A percentile compares a stretch with the other conserved stretches of the same genome.
Conservation (phyloP, 2,113 vertebrate species). For the Stercorarius parasiticus region DNA sequence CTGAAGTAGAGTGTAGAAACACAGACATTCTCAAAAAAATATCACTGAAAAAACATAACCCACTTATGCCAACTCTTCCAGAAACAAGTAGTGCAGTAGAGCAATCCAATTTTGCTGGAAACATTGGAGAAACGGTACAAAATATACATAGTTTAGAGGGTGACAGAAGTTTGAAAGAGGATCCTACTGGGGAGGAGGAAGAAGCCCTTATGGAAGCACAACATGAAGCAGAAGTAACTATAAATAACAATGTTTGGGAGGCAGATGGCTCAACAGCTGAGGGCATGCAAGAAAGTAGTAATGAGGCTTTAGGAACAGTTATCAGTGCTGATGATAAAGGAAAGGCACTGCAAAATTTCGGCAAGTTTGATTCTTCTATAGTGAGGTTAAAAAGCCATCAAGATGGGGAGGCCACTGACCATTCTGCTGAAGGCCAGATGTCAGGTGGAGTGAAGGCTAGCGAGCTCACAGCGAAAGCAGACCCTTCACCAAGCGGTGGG, state of each 20-base stretch:
- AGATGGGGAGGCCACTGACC: conserved; percentile 72
- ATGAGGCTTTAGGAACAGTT: conserved; percentile 65
- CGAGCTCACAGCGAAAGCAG: conserved; percentile 45
- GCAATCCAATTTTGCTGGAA: background rate
- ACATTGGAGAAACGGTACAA: background rate
- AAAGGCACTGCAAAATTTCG: conserved; percentile 53
- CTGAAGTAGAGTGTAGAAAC: background rate
- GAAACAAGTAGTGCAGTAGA: conserved; percentile 41
- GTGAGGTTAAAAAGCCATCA: conserved; percentile 81
- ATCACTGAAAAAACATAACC: background rate
- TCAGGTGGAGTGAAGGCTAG: background rate
- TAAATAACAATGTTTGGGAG: conserved; percentile 68
- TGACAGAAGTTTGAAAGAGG: conserved; percentile 29
- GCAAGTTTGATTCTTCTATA: conserved; percentile 89
- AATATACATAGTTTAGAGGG: conserved; percentile 13
- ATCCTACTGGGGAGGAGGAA: conserved; percentile 46
- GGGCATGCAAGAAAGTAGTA: conserved; percentile 58
- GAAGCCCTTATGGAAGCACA: conserved; percentile 63
- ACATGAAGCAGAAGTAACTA: conserved; percentile 63
- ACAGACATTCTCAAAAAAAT: background rate
- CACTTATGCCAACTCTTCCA: background rate
- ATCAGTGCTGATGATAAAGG: conserved; percentile 67
- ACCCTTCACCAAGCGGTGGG: conserved; percentile 53
- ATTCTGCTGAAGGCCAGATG: conserved; percentile 58
- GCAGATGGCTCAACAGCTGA: conserved; percentile 70